phyloP scores from a whole-genome alignment of 2,113 vertebrate genomes.

The Chloropsis cyanopogon region DNA sequence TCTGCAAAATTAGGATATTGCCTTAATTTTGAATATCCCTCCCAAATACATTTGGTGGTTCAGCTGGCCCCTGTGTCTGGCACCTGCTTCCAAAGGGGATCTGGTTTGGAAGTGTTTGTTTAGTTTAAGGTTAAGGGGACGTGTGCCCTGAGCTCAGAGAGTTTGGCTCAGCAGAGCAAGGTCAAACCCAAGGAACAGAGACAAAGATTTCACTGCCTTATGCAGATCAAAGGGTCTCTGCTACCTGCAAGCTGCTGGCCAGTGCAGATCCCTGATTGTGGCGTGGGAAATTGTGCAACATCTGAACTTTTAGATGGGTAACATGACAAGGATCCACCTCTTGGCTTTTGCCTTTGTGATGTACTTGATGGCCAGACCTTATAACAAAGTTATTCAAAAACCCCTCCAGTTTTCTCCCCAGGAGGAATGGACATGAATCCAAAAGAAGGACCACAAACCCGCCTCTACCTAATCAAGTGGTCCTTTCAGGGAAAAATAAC shows the following conservation, averaged over 20 bases:
- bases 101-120: not conserved
- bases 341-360: not conserved
- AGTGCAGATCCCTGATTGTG: not conserved
- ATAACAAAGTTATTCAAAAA: not conserved
- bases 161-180: not conserved
- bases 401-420: not conserved
- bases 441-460: not conserved
- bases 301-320: not conserved
- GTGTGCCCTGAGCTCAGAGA: not conserved
- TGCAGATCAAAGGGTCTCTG: not conserved
- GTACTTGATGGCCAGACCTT: not conserved
- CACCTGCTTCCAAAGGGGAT: not conserved
- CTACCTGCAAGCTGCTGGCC: not conserved
- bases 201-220: not conserved
- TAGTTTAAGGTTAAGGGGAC: not conserved
- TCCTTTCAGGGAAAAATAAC: not conserved
- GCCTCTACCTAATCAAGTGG: not conserved
- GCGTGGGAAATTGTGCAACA: not conserved
- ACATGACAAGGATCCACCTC: accelerated
- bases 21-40: not conserved
- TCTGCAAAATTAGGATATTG: not conserved
- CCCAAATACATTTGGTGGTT: not conserved
- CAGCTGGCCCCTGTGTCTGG: not conserved
- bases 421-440: not conserved
- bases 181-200: not conserved